These are phyloP conservation scores for Caerostris extrusa DNA, from an alignment of 1,140 invertebrate genomes.

Conservation along the genomic window DNA sequence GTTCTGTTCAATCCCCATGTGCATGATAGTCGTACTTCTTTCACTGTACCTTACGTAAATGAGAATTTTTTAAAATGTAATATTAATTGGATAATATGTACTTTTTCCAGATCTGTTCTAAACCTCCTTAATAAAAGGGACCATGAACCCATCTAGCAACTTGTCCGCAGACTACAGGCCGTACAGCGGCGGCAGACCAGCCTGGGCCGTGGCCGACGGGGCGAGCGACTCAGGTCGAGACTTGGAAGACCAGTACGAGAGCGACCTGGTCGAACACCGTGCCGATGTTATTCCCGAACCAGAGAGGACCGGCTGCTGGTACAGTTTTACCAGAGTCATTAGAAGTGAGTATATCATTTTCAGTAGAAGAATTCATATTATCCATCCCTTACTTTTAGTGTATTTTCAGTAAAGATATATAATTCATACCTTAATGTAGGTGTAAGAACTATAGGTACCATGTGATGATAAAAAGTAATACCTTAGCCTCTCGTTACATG, in stretches of 20 bases:
- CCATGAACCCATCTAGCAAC: constrained; percentile 75
- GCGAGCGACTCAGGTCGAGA: constrained; percentile 67
- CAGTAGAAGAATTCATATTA: too few species aligned
- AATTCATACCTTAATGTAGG: too few species aligned
- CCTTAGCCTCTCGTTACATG: too few species aligned
- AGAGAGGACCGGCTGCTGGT: constrained; percentile 76
- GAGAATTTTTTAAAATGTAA: too few species aligned
- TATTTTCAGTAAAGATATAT: too few species aligned
- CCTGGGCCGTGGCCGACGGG: constrained; percentile 71
- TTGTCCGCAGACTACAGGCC: constrained; percentile 57
- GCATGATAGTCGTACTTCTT: too few species aligned
- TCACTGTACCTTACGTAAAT: too few species aligned
- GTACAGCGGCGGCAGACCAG: constrained; percentile 67
- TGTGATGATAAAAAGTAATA: too few species aligned
- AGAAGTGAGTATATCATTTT: constrained; percentile 46
- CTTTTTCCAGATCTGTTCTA: background rate
- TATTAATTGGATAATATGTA: too few species aligned
- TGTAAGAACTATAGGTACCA: too few species aligned
- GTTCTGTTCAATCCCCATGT: too few species aligned
- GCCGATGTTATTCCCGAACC: constrained; percentile 71
- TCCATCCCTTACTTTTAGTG: too few species aligned
- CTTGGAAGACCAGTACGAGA: constrained; percentile 67
- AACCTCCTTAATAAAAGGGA: background rate
- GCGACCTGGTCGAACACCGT: constrained; percentile 55
- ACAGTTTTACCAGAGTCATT: constrained; percentile 68